Percentiles rank a stretch among this genome's conserved stretches.
Conservation (phyloP, 2,797 vertebrate genomes). For the Lepidocolaptes lacrymiger region DNA sequence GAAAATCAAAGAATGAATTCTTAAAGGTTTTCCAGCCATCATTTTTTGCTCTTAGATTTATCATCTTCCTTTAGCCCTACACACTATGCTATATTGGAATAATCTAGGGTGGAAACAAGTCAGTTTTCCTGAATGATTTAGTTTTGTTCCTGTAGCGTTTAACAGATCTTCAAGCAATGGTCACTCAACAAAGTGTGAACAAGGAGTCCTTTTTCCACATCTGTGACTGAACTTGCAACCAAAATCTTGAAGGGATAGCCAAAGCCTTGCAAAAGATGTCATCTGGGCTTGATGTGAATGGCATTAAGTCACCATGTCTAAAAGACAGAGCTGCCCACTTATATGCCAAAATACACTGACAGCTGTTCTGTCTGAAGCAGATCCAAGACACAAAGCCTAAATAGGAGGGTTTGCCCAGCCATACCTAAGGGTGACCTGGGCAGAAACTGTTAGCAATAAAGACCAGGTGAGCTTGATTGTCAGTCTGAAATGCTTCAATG, state of each 20-base stretch:
- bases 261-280: background rate
- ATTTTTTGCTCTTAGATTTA: background rate
- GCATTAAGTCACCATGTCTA: background rate
- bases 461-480: background rate
- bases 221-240: background rate
- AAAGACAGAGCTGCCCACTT: background rate
- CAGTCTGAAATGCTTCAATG: background rate
- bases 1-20: background rate
- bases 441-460: background rate
- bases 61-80: background rate
- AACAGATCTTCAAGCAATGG: background rate
- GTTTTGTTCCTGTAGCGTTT: background rate
- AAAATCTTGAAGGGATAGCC: background rate
- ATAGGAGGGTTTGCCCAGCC: background rate
- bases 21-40: background rate
- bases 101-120: background rate
- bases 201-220: background rate
- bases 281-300: background rate
- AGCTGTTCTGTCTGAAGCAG: background rate
- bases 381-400: background rate
- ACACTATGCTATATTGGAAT: background rate
- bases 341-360: background rate
- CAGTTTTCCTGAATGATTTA: background rate
- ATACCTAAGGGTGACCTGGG: background rate
- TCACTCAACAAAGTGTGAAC: background rate